Conservation (phyloP, 64 coral and sea anemone genomes). For the Montipora foliosa region DNA sequence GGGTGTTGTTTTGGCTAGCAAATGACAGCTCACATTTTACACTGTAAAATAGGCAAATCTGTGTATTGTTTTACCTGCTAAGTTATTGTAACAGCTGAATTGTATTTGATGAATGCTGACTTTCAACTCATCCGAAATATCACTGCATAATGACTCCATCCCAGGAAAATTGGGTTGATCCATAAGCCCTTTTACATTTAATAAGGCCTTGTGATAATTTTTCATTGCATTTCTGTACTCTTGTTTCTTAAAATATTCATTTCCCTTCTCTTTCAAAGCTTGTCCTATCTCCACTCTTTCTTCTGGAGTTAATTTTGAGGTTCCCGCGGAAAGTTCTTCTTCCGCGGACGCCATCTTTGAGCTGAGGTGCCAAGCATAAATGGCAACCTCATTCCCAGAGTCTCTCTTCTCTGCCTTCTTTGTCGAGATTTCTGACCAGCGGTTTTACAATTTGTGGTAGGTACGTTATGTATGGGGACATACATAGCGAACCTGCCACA, state of each 20-base stretch:
- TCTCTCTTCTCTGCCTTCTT: no score
- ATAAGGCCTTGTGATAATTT: slow-evolving; percentile 85
- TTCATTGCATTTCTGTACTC: slow-evolving; percentile 93
- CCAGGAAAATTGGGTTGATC: slow-evolving; percentile 62
- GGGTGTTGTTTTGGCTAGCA: no score
- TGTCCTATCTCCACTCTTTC: slow-evolving; percentile 72
- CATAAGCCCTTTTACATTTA: slow-evolving; percentile 85
- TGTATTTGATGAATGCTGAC: slow-evolving; percentile 54
- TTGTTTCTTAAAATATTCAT: slow-evolving; percentile 89
- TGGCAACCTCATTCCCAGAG: no score
- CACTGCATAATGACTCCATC: not conserved
- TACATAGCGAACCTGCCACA: no score
- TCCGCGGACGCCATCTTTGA: slow-evolving; percentile 78
- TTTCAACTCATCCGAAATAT: slow-evolving; percentile 59
- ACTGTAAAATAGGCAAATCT: not conserved
- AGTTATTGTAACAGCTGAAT: slow-evolving; percentile 89
- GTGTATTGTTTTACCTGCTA: slow-evolving; percentile 73
- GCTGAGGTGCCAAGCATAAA: slow-evolving; percentile 11
- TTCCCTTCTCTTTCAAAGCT: slow-evolving; percentile 83
- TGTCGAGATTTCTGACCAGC: no score
- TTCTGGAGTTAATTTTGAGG: slow-evolving; percentile 46
- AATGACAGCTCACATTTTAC: no score
- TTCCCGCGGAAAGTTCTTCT: not conserved
- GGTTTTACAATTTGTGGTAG: no score
- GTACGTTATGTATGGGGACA: no score